Evolutionary conservation across 2,113 vertebrate genomes (phyloP).

Genomic region (Gymnogyps californianus): DNA sequence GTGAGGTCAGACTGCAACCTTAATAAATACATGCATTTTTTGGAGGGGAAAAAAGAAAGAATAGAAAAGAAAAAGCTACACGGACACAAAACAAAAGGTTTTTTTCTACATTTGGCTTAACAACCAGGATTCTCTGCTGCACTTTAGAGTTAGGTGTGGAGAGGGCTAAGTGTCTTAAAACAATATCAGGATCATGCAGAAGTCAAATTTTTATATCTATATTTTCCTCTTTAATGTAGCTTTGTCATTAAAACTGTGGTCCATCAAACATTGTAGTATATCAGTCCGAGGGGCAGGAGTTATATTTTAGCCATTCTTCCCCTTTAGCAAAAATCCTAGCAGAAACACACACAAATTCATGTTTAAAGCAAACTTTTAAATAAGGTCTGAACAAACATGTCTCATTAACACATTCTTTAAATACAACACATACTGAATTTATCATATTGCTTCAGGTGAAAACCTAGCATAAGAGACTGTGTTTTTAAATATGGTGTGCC

Average conservation of each 20-base stretch:
- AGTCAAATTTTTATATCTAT: not conserved
- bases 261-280: not conserved
- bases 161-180: not conserved
- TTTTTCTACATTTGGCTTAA: not conserved
- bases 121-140: not conserved
- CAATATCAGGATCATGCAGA: not conserved
- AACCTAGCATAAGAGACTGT: not conserved
- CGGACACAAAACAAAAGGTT: fast-evolving
- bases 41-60: not conserved
- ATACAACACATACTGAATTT: not conserved
- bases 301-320: not conserved
- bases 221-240: not conserved
- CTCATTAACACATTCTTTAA: not conserved
- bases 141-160: not conserved
- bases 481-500: not conserved
- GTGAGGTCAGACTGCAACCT: not conserved
- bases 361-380: not conserved
- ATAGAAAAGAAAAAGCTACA: not conserved
- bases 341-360: not conserved
- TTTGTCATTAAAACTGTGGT: not conserved
- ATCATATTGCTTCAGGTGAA: not conserved
- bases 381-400: not conserved
- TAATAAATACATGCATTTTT: not conserved
- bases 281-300: not conserved
- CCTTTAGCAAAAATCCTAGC: not conserved